These are phyloP conservation scores for Sebastes miniatus DNA, from an alignment of 2,797 vertebrate genomes.

Conservation along the genomic window DNA sequence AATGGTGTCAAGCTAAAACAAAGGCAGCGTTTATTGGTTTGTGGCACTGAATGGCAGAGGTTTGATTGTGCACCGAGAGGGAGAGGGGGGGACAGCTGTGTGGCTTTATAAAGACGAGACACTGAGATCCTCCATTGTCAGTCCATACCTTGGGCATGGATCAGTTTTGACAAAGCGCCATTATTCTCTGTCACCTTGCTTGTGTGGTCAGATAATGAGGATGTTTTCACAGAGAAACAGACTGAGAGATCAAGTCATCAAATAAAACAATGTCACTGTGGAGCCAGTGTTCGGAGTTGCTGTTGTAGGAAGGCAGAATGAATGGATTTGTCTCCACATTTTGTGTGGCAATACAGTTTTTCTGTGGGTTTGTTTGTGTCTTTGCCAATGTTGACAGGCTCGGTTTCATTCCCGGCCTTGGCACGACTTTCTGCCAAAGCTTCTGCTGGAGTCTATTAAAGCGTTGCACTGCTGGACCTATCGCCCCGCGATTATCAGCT, in stretches of 20 bases:
- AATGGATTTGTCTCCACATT: constrained; percentile 64
- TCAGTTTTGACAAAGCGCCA: constrained; percentile 75
- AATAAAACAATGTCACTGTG: constrained; percentile 62
- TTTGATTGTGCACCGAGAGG: constrained; percentile 69
- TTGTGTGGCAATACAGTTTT: constrained; percentile 53
- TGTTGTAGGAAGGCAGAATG: constrained; percentile 52
- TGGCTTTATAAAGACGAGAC: constrained; percentile 72
- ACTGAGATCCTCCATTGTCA: constrained; percentile 75
- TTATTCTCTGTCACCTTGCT: constrained; percentile 83
- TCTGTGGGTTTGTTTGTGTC: constrained; percentile 67
- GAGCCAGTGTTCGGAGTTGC: constrained; percentile 38
- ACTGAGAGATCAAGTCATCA: constrained; percentile 48
- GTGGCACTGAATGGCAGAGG: constrained; percentile 71
- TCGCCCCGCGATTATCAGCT: constrained; percentile 24
- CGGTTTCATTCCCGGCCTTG: constrained; percentile 62
- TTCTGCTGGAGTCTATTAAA: constrained; percentile 71
- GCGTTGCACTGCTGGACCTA: constrained; percentile 44
- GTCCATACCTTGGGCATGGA: constrained; percentile 74
- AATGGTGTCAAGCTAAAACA: constrained; percentile 77
- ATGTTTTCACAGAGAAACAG: constrained; percentile 56
- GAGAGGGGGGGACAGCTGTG: constrained; percentile 73
- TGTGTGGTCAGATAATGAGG: constrained; percentile 70
- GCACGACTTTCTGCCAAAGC: constrained; percentile 58
- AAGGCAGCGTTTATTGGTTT: constrained; percentile 75
- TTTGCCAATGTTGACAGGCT: constrained; percentile 68